Percentiles rank a stretch among this genome's conserved stretches.
These are phyloP conservation scores for Apostichopus leukothele DNA, from an alignment of 53 echinoderm and acorn worm species.

Conservation along the genomic window DNA sequence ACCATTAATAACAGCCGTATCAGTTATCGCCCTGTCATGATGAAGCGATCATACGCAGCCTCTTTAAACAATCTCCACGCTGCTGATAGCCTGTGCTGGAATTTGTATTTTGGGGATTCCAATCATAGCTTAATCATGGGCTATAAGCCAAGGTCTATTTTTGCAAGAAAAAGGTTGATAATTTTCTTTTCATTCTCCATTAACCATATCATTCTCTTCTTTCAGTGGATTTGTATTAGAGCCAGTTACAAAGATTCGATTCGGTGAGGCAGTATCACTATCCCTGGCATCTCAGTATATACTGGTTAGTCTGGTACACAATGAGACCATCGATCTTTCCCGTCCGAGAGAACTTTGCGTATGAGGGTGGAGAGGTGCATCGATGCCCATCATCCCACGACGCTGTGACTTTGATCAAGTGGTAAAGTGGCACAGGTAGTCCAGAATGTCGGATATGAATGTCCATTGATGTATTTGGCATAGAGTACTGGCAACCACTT, in stretches of 20 bases:
- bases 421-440: too few relatives aligned
- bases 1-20: not conserved
- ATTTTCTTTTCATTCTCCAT: not conserved
- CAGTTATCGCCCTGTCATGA: not conserved
- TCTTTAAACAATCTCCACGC: not conserved
- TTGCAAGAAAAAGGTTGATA: not conserved
- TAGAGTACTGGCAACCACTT: too few relatives aligned
- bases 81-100: not conserved
- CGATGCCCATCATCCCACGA: too few relatives aligned
- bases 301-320: too few relatives aligned
- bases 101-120: not conserved
- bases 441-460: too few relatives aligned
- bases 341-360: too few relatives aligned
- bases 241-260: not conserved
- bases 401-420: too few relatives aligned
- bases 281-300: too few relatives aligned
- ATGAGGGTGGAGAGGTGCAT: too few relatives aligned
- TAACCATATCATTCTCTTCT: not conserved
- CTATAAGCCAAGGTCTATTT: constrained; percentile 9
- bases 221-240: not conserved
- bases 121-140: constrained; percentile 1
- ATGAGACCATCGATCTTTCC: too few relatives aligned
- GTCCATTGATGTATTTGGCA: too few relatives aligned
- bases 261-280: too few relatives aligned
- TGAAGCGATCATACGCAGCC: not conserved